Conservation (phyloP, 2,888 invertebrate genomes). For the Carpatolechia fugitivella region DNA sequence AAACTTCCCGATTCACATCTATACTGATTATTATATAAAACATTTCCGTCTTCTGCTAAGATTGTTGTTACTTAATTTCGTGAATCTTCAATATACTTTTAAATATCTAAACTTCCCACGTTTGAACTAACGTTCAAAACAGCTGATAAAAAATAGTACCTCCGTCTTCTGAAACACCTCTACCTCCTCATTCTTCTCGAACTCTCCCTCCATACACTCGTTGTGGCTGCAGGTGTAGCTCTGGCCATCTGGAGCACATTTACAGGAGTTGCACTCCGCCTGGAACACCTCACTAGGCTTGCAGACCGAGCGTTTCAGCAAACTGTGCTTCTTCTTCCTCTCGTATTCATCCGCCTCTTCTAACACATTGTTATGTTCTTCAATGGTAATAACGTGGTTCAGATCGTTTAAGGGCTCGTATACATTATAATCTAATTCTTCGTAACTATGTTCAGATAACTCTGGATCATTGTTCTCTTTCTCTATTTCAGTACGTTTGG, state of each 20-base stretch:
- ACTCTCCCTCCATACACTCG: slow-evolving; percentile 55
- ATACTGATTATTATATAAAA: too few species aligned
- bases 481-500: not conserved
- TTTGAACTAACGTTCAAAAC: too few species aligned
- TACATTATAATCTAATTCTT: not conserved
- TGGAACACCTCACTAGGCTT: slow-evolving; percentile 68
- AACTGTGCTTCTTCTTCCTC: not conserved
- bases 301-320: slow-evolving; percentile 53
- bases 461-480: not conserved
- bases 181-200: slow-evolving; percentile 51
- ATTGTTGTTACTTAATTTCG: too few species aligned
- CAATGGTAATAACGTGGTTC: not conserved
- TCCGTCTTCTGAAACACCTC: slow-evolving; percentile 66
- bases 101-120: too few species aligned
- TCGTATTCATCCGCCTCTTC: not conserved
- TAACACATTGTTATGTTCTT: not conserved
- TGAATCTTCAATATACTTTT: too few species aligned
- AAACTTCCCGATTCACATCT: too few species aligned
- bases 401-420: not conserved
- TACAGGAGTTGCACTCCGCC: slow-evolving; percentile 77
- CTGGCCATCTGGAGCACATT: slow-evolving; percentile 68
- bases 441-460: slow-evolving; percentile 1
- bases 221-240: slow-evolving; percentile 74
- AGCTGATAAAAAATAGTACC: too few species aligned
- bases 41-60: too few species aligned